phyloP scores from a whole-genome alignment of 2,113 vertebrate species.

The Cromileptes altivelis region DNA sequence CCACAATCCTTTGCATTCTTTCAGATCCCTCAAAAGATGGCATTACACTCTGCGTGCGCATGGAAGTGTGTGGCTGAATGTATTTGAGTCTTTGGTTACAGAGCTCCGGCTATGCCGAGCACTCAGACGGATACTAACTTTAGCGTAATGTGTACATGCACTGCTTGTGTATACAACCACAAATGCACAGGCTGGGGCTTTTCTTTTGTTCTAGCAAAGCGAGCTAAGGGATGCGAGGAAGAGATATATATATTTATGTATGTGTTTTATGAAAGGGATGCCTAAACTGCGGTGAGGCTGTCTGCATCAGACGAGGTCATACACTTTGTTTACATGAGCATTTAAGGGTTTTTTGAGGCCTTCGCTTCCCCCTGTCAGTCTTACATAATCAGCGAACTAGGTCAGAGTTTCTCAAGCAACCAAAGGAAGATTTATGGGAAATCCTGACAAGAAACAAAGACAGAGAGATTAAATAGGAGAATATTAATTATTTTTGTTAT shows the following conservation, averaged over 20 bases:
- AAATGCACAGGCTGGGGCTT: slow-evolving; percentile 46
- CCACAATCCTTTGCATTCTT: slow-evolving; percentile 30
- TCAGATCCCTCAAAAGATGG: slow-evolving; percentile 17
- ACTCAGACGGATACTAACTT: slow-evolving; percentile 66
- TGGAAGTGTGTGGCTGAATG: slow-evolving; percentile 35
- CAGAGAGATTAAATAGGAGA: neutral
- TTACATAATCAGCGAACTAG: slow-evolving; percentile 54
- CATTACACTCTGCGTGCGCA: neutral
- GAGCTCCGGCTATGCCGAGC: slow-evolving; percentile 41
- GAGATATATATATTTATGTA: slow-evolving; percentile 31
- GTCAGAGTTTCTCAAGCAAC: slow-evolving; percentile 37
- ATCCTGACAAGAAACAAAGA: slow-evolving; percentile 9
- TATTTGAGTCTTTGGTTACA: slow-evolving; percentile 56
- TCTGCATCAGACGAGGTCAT: slow-evolving; percentile 29
- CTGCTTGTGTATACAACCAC: slow-evolving; percentile 55
- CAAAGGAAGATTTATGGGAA: slow-evolving; percentile 14
- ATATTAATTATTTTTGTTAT: neutral
- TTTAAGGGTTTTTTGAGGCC: slow-evolving; percentile 38
- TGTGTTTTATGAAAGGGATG: slow-evolving; percentile 33
- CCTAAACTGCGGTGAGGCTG: slow-evolving; percentile 29
- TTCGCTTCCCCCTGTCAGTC: slow-evolving; percentile 27
- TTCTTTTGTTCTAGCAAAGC: slow-evolving; percentile 49
- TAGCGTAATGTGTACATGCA: slow-evolving; percentile 59
- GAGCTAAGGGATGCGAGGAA: neutral
- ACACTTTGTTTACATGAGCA: slow-evolving; percentile 51